Evolutionary conservation across 2,888 invertebrate species (phyloP), one percentile per base, ranked within the genome.

Genomic region (Camponotus fellah): DNA sequence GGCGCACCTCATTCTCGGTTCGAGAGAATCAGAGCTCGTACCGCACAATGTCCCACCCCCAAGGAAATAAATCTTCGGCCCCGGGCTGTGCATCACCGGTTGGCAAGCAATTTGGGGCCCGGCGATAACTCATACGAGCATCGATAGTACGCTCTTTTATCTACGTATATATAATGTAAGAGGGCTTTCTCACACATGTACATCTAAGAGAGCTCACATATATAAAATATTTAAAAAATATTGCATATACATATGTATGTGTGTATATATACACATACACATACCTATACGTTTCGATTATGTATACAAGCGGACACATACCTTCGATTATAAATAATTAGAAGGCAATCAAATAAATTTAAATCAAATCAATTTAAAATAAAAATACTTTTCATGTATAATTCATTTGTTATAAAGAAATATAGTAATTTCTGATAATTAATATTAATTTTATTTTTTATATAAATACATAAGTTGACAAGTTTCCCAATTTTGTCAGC

Each of bases 51-150:
- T 88, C 87, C 80, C 88, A 89, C 86, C 88, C 85, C 72, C 82
- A 88, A 86, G 92, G 93, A 92, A 94, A 94, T 94, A 94, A 94
- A 94, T 94, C 93, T 94, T 93, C 91, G 90, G 91, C 90, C 92
- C 90, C 89, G 91, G 92, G 94, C 94, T 94, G 92, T 94, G 94
- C 93, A 94, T 94, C 94, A 94, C 94, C 91, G 92, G 93, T 94
- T 94, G 94, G 94, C 94, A 94, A 94, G 94, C 93, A 94, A 94
- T 94, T 94, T 94, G 93, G 94, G 93, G 92, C 92, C 92, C 89
- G 92, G 90, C 93, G 94, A 94, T 94, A 94, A 94, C 93, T 94
- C 94, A 94, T 94, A 94, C 94, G 92, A 92, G 93, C 94, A 94
- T 94, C 94, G 94, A 94, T 94, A 94, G 92, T 90, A 89, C 91